Base-by-base conservation (phyloP, 2,797 vertebrate species). In the Borostomias antarcticus region DNA sequence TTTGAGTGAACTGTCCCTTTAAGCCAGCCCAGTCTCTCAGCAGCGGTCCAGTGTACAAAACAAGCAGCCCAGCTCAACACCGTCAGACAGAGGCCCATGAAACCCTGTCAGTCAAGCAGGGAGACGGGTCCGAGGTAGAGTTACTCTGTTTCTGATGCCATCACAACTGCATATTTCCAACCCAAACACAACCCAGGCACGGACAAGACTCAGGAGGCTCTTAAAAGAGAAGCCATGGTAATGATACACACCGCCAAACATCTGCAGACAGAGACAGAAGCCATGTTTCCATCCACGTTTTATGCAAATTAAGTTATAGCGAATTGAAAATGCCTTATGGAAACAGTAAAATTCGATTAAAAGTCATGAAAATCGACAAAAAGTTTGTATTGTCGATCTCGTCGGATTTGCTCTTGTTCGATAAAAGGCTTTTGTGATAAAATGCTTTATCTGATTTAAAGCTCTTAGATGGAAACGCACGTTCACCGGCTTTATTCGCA, bases 81-180 rank as follows among this genome's bases (percentile, higher is more conserved):
- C 54, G 35, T 30, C 58, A 63, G 54, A 65, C 45, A 68, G 64
- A 62, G 40, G 47, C 54, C 33, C 43, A 30, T 62, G 43, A 50
- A 58, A 33, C 57, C 37, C 61, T 65, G 61, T 64, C 37, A 32
- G 29, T 62, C 57, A 72, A 62, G 56, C 64, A 66, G 58, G 59
- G 53, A 48, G 40, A 51, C 54, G 52, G 28, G 21, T 50, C 50
- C 47, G 30, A 58, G 63, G 62, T 79, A 48, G 37, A 57, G 60
- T 72, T 70, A 66, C 72, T 59, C 47, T n/a, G 62, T 63, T 64
- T 45, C 58, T 59, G 43, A 60, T 68, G 72, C 69, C 70, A 78
- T 68, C 71, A 78, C 76, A 76, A 57, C 43, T 23, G 50, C 50
- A 33, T 70, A 64, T 77, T 79, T 73, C 70, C 66, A 76, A 37